Conservation (phyloP, 2,797 vertebrate genomes). For the Phoxinus dragarum region DNA sequence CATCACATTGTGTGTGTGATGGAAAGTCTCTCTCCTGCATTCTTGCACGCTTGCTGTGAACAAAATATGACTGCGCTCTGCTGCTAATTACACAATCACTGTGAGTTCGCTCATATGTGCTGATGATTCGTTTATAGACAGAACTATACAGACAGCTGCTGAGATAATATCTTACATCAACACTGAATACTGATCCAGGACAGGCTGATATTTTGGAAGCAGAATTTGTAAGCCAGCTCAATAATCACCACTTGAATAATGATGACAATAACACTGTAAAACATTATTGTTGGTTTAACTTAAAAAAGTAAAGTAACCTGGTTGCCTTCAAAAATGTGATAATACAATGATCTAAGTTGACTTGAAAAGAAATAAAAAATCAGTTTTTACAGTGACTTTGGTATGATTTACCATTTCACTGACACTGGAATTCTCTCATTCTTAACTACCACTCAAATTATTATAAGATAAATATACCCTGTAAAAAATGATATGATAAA, state of each 20-base stretch:
- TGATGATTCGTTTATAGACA: slow-evolving; percentile 25
- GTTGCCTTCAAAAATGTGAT: too few species aligned
- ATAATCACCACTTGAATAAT: not conserved
- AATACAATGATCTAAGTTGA: too few species aligned
- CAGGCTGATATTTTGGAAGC: not conserved
- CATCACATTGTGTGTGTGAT: not conserved
- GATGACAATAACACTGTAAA: not conserved
- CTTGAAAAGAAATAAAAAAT: too few species aligned
- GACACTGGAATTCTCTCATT: not conserved
- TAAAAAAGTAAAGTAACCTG: too few species aligned
- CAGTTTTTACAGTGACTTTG: not conserved
- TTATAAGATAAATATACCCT: not conserved
- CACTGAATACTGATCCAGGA: slow-evolving; percentile 8
- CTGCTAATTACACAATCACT: slow-evolving; percentile 26
- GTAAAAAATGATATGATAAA: too few species aligned
- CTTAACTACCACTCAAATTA: not conserved
- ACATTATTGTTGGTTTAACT: too few species aligned
- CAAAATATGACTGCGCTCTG: slow-evolving; percentile 15
- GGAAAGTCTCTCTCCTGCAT: slow-evolving; percentile 9
- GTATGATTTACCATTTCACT: not conserved
- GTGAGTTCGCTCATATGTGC: not conserved
- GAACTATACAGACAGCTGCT: slow-evolving; percentile 22
- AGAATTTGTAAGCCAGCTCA: not conserved
- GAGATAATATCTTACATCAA: slow-evolving; percentile 20
- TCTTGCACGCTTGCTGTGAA: not conserved